Conservation (phyloP, 2,113 vertebrate genomes). For the Bufo bufo region DNA sequence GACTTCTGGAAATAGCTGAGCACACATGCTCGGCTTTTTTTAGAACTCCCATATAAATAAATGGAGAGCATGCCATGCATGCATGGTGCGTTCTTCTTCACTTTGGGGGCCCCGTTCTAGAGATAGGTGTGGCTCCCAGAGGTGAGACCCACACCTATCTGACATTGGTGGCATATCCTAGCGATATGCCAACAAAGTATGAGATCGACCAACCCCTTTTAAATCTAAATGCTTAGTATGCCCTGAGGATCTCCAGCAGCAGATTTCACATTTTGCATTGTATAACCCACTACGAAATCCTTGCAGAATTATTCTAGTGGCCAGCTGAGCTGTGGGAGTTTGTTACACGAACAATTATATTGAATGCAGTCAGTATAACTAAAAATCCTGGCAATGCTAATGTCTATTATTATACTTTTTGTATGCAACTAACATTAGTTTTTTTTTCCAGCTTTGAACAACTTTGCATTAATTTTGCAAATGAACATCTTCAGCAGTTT, state of each 20-base stretch:
- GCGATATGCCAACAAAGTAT: no score
- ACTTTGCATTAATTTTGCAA: constrained; percentile 97
- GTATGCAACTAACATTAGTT: not conserved
- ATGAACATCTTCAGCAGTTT: constrained; percentile 97
- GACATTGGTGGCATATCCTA: no score
- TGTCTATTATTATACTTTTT: not conserved
- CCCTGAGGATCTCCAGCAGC: not conserved
- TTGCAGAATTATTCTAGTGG: not conserved
- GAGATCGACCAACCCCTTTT: no score
- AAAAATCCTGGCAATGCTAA: not conserved
- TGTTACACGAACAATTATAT: not conserved
- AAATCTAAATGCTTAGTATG: not conserved
- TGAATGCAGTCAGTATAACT: not conserved
- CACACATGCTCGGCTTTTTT: no score
- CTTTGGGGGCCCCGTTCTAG: no score
- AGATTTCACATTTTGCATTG: not conserved
- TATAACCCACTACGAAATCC: not conserved
- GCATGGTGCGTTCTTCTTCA: no score
- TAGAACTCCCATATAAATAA: no score
- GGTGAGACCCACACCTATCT: no score
- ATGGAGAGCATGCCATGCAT: no score
- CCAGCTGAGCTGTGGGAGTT: not conserved
- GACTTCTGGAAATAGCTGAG: no score
- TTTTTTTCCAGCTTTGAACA: constrained; percentile 87
- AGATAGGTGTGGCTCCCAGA: no score